Base-by-base conservation (phyloP, 2,113 vertebrate species). In the Carollia perspicillata region DNA sequence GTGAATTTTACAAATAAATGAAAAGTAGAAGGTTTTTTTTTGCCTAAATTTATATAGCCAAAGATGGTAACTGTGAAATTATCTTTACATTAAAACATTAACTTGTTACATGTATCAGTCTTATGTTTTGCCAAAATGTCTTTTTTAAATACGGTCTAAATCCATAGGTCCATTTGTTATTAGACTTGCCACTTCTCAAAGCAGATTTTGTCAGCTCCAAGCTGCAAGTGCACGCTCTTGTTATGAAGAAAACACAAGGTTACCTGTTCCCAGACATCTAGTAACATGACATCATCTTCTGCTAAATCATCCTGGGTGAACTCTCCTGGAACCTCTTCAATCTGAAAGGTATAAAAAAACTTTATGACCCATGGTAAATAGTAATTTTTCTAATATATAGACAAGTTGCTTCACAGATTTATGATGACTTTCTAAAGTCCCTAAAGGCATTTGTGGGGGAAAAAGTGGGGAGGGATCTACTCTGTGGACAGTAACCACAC, bases 261-360 rank as follows among this genome's bases (percentile, higher is more conserved):
- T 98, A 99, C 99, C 99, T 99, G 99, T 83, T 99, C 99, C 99
- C 99, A 99, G n/a, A 98, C 95, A 91, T 99, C 99, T 91, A 99
- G 97, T 68, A 99, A 89, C 99, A 99, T 99, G 83, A 99, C 99
- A 69, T 99, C 99, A 91, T 99, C 99, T 97, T 99, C 99, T 65
- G 99, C 99, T 96, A 99, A 98, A 97, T 99, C 99, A 0, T 99
- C 99, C 98, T 99, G 99, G 33, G 98, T 99, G 97, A 99, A 99
- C 93, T 99, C 99, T 97, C 99, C 99, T 13, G 99, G 99, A 60
- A 99, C 99, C 84, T 99, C 99, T 92, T 99, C 99, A 97, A 99
- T 99, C 99, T 99, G 96, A 84, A 98, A 93, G 9, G 6, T 9
- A 97, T 40, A 51, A 92, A 88, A 75, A 84, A n/a, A n/a, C 3